A percentile compares a stretch with the other conserved stretches of the same genome.
phyloP scores from a whole-genome alignment of 1,140 invertebrate genomes.

The Sinonovacula constricta region DNA sequence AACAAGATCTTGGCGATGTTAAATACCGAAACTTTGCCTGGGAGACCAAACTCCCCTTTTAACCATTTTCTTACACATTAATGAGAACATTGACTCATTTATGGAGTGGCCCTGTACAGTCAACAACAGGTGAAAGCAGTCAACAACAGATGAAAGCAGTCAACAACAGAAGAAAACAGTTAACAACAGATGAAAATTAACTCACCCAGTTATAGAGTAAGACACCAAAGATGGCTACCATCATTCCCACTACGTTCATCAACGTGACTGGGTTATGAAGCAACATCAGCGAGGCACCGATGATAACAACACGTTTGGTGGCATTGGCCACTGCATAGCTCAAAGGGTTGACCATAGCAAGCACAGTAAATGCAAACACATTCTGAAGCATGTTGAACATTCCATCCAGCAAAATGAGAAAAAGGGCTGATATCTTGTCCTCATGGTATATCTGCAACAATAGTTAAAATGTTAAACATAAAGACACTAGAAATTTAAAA shows the following conservation, averaged over 20 bases:
- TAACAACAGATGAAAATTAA: not conserved
- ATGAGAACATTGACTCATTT: not conserved
- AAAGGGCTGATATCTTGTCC: constrained; percentile 64
- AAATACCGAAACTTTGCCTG: not conserved
- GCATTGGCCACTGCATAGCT: constrained; percentile 97
- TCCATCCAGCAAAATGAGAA: constrained; percentile 89
- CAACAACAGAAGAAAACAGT: not conserved
- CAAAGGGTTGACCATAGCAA: constrained; percentile 90
- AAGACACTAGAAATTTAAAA: not conserved
- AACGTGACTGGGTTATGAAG: constrained; percentile 95
- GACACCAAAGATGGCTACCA: constrained; percentile 92
- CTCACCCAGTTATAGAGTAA: constrained; percentile 88
- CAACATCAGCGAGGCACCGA: constrained; percentile 91
- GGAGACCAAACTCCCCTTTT: not conserved
- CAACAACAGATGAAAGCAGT: not conserved
- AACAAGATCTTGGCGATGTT: not conserved
- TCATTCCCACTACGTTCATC: constrained; percentile 94
- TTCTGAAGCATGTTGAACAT: constrained; percentile 96
- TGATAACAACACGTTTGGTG: constrained; percentile 96
- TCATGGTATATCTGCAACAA: constrained; percentile 73
- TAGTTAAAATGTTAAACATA: not conserved
- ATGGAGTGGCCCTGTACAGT: no score
- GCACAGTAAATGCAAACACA: constrained; percentile 94
- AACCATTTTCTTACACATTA: not conserved
- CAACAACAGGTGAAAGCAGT: not conserved